phyloP scores from a whole-genome alignment of 2,797 vertebrate species.

The Lophotriccus pileatus region DNA sequence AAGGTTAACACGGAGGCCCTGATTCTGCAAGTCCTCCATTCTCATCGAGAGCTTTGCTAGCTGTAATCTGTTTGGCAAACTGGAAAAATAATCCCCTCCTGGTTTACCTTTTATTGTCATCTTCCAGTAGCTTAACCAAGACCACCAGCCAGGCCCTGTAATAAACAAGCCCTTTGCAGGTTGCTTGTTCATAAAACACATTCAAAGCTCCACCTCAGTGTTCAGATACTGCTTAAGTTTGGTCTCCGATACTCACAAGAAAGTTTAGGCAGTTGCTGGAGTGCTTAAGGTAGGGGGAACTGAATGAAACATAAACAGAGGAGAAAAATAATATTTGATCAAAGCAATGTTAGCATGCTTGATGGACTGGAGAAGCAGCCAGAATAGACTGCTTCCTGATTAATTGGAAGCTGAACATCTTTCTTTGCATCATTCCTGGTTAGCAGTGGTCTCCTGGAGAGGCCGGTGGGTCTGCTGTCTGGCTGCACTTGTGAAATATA shows the following conservation, averaged over 20 bases:
- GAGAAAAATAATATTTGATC: background rate
- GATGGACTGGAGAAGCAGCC: background rate
- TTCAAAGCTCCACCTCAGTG: background rate
- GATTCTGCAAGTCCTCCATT: background rate
- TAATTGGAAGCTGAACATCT: background rate
- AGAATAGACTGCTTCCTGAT: background rate
- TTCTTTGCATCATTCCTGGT: background rate
- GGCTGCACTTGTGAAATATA: background rate
- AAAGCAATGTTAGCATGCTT: background rate
- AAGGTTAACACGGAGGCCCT: background rate
- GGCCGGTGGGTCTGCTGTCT: background rate
- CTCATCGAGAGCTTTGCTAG: background rate
- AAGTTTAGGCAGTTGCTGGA: background rate
- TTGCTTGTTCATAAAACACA: background rate
- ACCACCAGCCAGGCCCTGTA: background rate
- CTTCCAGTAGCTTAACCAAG: background rate
- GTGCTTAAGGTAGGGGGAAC: background rate
- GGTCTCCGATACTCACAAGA: background rate
- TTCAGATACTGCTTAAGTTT: background rate
- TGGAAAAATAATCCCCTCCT: background rate
- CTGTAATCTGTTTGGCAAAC: background rate
- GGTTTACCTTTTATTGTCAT: background rate
- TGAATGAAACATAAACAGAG: background rate
- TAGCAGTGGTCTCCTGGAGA: background rate
- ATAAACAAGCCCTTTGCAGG: conserved; percentile 2